Conservation (phyloP, 2,113 vertebrate genomes). For the Acanthisitta chloris region DNA sequence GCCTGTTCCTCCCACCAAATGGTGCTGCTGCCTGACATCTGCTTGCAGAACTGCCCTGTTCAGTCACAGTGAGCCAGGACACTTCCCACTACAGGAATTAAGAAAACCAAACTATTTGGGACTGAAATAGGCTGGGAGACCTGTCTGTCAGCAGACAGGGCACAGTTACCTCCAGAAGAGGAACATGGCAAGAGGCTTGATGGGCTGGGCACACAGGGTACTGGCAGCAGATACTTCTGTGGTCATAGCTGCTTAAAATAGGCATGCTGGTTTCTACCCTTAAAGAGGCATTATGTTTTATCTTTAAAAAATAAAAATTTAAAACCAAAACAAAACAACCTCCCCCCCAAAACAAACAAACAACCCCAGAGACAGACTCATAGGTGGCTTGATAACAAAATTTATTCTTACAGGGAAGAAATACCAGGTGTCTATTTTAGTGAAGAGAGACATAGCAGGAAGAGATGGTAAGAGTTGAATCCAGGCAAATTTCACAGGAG, state of each 20-base stretch:
- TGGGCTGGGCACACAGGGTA: neutral
- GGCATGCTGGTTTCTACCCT: neutral
- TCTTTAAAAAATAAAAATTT: neutral
- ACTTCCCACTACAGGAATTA: neutral
- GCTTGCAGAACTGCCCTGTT: neutral
- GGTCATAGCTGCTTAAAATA: neutral
- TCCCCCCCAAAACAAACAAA: neutral
- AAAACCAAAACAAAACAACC: neutral
- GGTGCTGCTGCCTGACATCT: rapidly evolving
- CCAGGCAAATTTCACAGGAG: neutral
- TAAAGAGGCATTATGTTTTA: neutral
- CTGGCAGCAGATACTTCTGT: neutral
- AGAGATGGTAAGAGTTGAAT: neutral
- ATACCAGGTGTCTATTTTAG: neutral
- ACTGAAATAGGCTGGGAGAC: neutral
- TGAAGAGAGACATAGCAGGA: neutral
- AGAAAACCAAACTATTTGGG: neutral
- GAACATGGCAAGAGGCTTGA: neutral
- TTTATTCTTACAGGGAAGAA: neutral
- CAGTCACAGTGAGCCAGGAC: neutral
- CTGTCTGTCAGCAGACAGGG: neutral
- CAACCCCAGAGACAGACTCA: neutral
- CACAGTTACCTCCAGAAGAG: neutral
- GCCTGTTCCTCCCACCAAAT: neutral
- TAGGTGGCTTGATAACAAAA: neutral